Conservation (phyloP, 2,113 vertebrate genomes). For the Nothobranchius kuhntae region DNA sequence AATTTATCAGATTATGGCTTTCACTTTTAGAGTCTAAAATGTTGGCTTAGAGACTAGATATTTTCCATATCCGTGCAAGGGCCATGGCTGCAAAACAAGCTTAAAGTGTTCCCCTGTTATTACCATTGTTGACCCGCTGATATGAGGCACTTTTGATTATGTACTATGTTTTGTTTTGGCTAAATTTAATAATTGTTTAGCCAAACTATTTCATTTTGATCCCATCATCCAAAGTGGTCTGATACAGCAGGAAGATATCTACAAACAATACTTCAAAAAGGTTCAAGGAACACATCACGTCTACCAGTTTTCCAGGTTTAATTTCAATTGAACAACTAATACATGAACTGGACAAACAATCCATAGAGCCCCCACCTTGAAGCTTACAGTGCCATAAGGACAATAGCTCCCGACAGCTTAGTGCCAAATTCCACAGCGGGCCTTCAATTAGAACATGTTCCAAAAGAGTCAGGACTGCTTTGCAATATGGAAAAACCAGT, state of each 20-base stretch:
- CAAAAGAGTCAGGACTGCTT: neutral
- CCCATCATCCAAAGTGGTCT: neutral
- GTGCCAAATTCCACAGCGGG: conserved; percentile 8
- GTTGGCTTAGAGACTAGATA: too few relatives aligned
- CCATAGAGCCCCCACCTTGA: neutral
- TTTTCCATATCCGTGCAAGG: too few relatives aligned
- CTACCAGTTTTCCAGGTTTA: neutral
- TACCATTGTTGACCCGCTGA: too few relatives aligned
- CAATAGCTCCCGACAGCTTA: neutral
- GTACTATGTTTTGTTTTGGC: neutral
- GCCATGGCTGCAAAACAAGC: too few relatives aligned
- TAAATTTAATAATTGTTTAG: neutral
- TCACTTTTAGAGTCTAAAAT: too few relatives aligned
- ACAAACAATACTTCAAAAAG: too few relatives aligned
- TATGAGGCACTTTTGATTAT: too few relatives aligned
- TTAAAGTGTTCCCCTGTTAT: too few relatives aligned
- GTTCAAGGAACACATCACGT: neutral
- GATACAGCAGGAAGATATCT: too few relatives aligned
- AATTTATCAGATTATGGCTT: neutral
- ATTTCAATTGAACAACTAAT: neutral
- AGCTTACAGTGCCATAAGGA: neutral
- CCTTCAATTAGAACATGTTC: neutral
- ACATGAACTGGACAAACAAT: neutral
- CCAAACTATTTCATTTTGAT: neutral
- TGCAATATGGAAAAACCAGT: neutral